Base-by-base conservation (phyloP, 2,888 invertebrate species). In the Aspidiotus rigidus region DNA sequence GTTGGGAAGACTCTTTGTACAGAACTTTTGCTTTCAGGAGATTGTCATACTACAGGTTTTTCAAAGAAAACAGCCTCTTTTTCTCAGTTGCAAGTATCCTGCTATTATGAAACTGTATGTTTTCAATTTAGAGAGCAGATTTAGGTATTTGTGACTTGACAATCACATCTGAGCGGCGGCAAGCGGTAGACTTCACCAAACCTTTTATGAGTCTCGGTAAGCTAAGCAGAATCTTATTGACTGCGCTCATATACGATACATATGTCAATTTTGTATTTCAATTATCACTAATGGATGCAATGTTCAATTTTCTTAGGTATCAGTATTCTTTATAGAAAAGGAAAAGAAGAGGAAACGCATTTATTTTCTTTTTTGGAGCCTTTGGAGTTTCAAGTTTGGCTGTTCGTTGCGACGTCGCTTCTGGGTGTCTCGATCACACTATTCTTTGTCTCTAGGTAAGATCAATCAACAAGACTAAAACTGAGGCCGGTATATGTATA, bases 71-170 rank as follows among this genome's bases (percentile, higher is more conserved):
- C 1, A 28, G 28, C 5, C 28, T 28, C 5, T 5, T 28, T 3
- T 28, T 28, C 28, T 28, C 28, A 28, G 28, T 3, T 28, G 28
- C 28, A 28, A 28, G 5, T 3, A 28, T 3, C 28, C 28, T 28
- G 28, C 5, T 28, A 28, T 28, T 28, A 28, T 28, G 1, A 5
- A 28, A 28, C 5, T 28, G 1, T 28, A 83, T 54, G 80, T 40
- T 42, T 13, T 55, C 42, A 42, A 28, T 28, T 11, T 44, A 94
- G 94, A 89, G 89, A 83, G 94, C 94, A 9, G 94, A 96, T 78
- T 83, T 99, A 73, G 96, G 94, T 0, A 88, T 98, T 70, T 96
- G 95, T 74, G 96, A 98, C 77, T 81, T 99, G 74, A 97, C 98
- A 2, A 96, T 98, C 72, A 99, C 93, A 10, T 93, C 90, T 77